Evolutionary conservation across 2,797 vertebrate species (phyloP).

Genomic region (Squalus acanthias): DNA sequence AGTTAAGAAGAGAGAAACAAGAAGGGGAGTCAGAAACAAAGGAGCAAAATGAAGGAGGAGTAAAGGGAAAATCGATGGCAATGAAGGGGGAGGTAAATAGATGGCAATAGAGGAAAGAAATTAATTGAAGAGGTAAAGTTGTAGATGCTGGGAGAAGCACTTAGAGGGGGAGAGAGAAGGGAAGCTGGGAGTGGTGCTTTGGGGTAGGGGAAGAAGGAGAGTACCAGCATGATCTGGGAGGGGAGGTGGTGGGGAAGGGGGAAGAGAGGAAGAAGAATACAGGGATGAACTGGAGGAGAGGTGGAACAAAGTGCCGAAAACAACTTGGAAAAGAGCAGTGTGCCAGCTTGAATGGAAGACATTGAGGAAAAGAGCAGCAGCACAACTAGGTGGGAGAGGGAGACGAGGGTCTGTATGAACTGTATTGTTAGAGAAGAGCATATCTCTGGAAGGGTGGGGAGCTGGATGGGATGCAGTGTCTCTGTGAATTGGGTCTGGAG

Average conservation of each 20-base stretch:
- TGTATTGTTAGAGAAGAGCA: background rate
- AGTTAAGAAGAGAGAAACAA: background rate
- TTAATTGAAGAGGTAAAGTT: no score
- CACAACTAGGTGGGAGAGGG: background rate
- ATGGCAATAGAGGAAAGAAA: background rate
- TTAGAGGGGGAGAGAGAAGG: no score
- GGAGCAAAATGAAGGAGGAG: background rate
- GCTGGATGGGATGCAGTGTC: background rate
- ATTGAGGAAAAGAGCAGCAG: background rate
- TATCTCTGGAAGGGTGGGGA: background rate
- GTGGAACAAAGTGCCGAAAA: background rate
- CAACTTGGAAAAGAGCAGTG: no score
- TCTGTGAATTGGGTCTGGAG: background rate
- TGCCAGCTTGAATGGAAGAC: background rate
- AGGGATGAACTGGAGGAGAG: background rate
- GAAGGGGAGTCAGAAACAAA: background rate
- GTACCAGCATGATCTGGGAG: no score
- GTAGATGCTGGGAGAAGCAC: no score
- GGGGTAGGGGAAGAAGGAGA: no score
- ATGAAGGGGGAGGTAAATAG: background rate
- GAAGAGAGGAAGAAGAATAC: background rate
- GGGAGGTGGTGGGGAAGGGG: no score
- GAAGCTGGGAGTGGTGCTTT: no score
- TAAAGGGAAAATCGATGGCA: background rate
- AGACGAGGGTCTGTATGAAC: background rate